Conservation (phyloP, 2,888 invertebrate species). For the Noctua janthe region DNA sequence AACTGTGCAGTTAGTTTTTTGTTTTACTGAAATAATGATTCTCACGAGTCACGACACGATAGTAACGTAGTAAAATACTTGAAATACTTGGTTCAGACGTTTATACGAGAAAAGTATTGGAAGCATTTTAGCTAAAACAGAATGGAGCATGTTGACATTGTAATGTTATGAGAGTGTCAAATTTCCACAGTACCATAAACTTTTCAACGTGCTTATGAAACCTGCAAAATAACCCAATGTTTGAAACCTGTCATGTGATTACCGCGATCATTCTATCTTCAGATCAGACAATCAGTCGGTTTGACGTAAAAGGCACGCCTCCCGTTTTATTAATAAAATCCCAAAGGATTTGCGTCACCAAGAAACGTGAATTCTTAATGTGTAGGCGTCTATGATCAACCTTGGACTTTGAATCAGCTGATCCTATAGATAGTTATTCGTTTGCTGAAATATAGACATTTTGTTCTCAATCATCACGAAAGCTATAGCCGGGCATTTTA, state of each 20-base stretch:
- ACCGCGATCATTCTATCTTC: conserved; percentile 32
- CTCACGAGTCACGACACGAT: neutral
- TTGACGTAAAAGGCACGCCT: conserved; percentile 71
- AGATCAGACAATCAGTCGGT: conserved; percentile 30
- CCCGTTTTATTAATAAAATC: conserved; percentile 65
- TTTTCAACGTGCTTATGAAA: neutral
- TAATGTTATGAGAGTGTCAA: conserved; percentile 20
- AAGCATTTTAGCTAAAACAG: neutral
- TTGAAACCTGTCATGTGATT: conserved; percentile 34
- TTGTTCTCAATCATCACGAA: conserved; percentile 5
- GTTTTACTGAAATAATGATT: neutral
- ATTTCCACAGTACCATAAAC: neutral
- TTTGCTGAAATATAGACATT: conserved; percentile 23
- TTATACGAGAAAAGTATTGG: neutral
- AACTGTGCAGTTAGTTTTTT: neutral
- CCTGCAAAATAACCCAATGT: conserved; percentile 9
- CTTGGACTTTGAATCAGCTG: conserved; percentile 63
- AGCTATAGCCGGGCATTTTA: neutral
- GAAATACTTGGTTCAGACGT: neutral
- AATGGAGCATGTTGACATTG: conserved; percentile 17
- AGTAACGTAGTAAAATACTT: neutral
- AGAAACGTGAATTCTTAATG: conserved; percentile 54
- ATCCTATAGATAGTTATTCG: conserved; percentile 31
- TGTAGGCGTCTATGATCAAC: conserved; percentile 52
- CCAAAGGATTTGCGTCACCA: conserved; percentile 65